A percentile compares a stretch with the other conserved stretches of the same genome.
These are phyloP conservation scores for Petrocephalus zakoni DNA, from an alignment of 2,113 vertebrate genomes.

Conservation along the genomic window DNA sequence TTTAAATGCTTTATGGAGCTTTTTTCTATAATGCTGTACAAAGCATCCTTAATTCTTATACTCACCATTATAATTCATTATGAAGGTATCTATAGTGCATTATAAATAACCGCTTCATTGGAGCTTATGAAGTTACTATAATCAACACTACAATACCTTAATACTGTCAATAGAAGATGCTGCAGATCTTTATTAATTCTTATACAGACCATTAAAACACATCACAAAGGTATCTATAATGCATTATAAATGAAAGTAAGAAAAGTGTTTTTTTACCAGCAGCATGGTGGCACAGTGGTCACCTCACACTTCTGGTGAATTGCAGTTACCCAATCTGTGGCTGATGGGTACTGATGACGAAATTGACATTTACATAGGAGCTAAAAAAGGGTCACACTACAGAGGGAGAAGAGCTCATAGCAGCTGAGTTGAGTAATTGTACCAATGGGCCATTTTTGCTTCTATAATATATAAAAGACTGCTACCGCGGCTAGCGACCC, in stretches of 20 bases:
- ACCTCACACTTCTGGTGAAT: background rate
- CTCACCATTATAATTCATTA: background rate
- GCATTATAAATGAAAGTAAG: background rate
- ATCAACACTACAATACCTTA: background rate
- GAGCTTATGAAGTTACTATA: background rate
- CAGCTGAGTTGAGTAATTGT: constrained; percentile 22
- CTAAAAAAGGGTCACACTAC: constrained; percentile 6
- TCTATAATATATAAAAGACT: constrained; percentile 21
- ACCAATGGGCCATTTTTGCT: constrained; percentile 14
- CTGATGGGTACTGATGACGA: background rate
- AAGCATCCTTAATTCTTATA: background rate
- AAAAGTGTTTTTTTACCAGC: background rate
- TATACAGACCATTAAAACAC: background rate
- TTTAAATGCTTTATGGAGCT: background rate
- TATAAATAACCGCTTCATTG: background rate
- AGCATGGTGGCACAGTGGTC: background rate
- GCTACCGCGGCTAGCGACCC: background rate
- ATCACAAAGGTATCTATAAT: background rate
- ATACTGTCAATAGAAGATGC: background rate
- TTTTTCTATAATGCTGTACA: background rate
- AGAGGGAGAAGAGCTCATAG: background rate
- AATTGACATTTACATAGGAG: background rate
- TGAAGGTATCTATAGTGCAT: background rate
- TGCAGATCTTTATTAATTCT: background rate
- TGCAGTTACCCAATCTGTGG: background rate